Base-by-base conservation (phyloP, 2,797 vertebrate species). In the Oophaga sylvatica region DNA sequence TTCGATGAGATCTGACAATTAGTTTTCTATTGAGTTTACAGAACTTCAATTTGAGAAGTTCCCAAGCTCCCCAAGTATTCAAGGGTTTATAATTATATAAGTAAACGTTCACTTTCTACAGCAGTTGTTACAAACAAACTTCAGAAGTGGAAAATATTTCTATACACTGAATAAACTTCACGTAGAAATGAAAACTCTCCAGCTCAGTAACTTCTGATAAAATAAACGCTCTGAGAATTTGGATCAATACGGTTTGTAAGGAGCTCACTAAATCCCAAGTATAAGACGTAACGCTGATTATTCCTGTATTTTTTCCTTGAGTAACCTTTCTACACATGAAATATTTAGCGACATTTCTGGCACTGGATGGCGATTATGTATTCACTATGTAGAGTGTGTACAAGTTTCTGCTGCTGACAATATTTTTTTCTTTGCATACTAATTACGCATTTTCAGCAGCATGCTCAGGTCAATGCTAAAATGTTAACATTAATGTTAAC, bases 341-440 rank as follows among this genome's bases (percentile, higher is more conserved):
- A 87, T 57, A 83, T 77, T 87, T 63, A 75, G n/a, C 73, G 63
- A 62, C 17, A 79, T 80, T 65, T 35, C 53, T 62, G 67, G 13
- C 68, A 80, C 19, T 60, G 31, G 82, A 59, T 60, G 31, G 83
- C 16, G 9, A 78, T 53, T 85, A 77, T 16, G 16, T 65, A 85
- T 77, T 60, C 59, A 67, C 16, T 53, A 29, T 22, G 2, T 70
- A 53, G 35, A 53, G 17, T 62, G 45, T 35, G 41, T 76, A 35
- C 35, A 62, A 62, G 56, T 12, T 41, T 11, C 26, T 62, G 16
- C 1, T 84, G 82, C 67, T 62, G 70, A 78, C 73, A 31, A 20
- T 16, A 78, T 26, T 62, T 53, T 53, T 62, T 84, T 53, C 15
- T 26, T 57, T 35, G 13, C 57, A 76, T 48, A 62, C 20, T 2